phyloP scores from a whole-genome alignment of 2,797 vertebrate species.

The Ceyx erithaca region DNA sequence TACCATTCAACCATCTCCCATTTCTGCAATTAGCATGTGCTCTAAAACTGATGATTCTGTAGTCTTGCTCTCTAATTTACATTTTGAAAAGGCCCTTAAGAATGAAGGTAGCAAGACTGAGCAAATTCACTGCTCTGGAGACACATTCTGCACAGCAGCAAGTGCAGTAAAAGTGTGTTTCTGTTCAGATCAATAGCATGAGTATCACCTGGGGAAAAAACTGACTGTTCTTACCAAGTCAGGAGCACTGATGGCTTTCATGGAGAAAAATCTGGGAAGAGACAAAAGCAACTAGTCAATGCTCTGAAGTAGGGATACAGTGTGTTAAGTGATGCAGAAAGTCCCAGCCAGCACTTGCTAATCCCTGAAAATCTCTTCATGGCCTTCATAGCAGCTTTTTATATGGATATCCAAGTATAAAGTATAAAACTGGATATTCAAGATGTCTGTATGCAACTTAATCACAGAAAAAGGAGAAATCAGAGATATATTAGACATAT shows the following conservation, averaged over 20 bases:
- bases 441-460: conserved; percentile 7
- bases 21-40: conserved; percentile 37
- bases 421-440: conserved; percentile 11
- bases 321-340: conserved; percentile 24
- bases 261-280: conserved; percentile 43
- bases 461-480: not conserved
- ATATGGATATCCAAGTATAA: not conserved
- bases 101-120: conserved; percentile 8
- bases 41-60: conserved; percentile 36
- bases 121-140: not conserved
- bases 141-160: not conserved
- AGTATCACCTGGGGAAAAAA: not conserved
- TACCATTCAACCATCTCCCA: conserved; percentile 35
- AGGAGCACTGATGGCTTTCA: conserved; percentile 13
- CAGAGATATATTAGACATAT: not conserved
- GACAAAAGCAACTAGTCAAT: conserved; percentile 26
- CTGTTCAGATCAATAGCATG: not conserved
- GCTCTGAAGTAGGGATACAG: not conserved
- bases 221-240: conserved; percentile 23
- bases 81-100: conserved; percentile 55
- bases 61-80: conserved; percentile 24
- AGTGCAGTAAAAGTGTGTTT: not conserved
- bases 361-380: conserved; percentile 45
- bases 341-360: not conserved
- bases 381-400: conserved; percentile 29